These are phyloP conservation scores for Crocodylus rhombifer DNA, from an alignment of 2,797 vertebrate species.

Conservation along the genomic window DNA sequence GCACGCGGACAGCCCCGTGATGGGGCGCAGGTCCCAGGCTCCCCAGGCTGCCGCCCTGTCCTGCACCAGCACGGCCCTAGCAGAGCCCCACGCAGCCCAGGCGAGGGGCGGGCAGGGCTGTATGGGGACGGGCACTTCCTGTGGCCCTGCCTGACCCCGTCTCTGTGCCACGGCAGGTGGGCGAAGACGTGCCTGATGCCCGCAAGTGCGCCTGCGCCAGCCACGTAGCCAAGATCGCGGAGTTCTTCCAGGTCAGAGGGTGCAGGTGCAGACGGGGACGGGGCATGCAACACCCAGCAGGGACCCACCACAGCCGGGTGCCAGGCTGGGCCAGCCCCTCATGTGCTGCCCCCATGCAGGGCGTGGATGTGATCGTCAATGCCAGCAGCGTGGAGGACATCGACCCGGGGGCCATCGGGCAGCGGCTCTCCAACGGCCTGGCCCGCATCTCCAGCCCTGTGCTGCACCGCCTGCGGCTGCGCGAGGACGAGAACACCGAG, in stretches of 20 bases:
- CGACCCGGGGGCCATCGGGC: constrained; percentile 92
- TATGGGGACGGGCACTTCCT: neutral
- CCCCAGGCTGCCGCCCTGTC: no score
- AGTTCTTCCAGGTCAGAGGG: constrained; percentile 94
- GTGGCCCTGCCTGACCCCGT: neutral
- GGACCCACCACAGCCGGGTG: no score
- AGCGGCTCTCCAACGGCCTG: constrained; percentile 93
- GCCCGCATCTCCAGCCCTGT: constrained; percentile 91
- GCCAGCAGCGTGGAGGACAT: constrained; percentile 98
- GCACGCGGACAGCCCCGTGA: neutral
- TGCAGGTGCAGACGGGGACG: rapidly evolving
- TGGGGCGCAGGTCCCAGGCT: neutral
- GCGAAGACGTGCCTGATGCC: constrained; percentile 94
- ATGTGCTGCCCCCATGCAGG: constrained; percentile 74
- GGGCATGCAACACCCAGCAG: no score
- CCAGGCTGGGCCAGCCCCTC: neutral
- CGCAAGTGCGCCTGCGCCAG: constrained; percentile 97
- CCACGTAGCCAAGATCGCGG: constrained; percentile 94
- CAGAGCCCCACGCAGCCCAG: rapidly evolving
- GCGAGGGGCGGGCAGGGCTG: neutral
- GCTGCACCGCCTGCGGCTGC: constrained; percentile 89
- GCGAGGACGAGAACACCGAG: constrained; percentile 89
- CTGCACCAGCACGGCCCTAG: no score
- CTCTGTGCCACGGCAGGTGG: constrained; percentile 84
- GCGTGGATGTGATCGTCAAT: constrained; percentile 92